These are phyloP conservation scores for Tetramorium alpestre DNA, from an alignment of 1,140 invertebrate genomes.

Conservation along the genomic window DNA sequence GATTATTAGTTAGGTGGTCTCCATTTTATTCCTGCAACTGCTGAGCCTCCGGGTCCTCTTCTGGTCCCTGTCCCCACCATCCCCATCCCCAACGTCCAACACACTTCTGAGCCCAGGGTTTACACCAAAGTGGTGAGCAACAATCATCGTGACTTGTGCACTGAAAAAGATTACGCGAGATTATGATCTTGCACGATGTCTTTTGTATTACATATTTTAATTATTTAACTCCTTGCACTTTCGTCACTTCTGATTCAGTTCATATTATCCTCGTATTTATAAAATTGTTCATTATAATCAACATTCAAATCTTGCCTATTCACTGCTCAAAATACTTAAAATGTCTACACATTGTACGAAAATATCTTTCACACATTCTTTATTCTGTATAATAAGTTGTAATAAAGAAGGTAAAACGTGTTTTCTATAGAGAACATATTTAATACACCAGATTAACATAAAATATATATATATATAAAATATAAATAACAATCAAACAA, in stretches of 20 bases:
- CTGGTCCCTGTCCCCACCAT: too few species aligned
- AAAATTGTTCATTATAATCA: neutral
- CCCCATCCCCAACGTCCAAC: too few species aligned
- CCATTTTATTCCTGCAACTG: neutral
- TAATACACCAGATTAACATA: neutral
- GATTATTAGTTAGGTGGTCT: neutral
- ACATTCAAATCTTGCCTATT: neutral
- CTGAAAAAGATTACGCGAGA: conserved; percentile 40
- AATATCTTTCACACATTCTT: neutral
- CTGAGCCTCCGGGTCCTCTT: neutral
- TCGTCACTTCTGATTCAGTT: neutral
- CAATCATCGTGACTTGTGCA: conserved; percentile 57
- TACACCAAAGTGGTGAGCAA: conserved; percentile 57
- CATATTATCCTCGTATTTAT: neutral
- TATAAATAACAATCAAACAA: neutral
- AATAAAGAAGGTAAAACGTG: neutral
- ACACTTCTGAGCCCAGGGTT: neutral
- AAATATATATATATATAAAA: neutral
- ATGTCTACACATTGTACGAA: neutral
- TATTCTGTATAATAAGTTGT: neutral
- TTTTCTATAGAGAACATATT: neutral
- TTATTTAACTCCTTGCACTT: conserved; percentile 4
- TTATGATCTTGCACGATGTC: neutral
- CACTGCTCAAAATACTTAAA: neutral
- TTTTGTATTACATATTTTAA: neutral